Base-by-base conservation (phyloP, 2,888 invertebrate genomes). In the Alloscopus bannaensis region DNA sequence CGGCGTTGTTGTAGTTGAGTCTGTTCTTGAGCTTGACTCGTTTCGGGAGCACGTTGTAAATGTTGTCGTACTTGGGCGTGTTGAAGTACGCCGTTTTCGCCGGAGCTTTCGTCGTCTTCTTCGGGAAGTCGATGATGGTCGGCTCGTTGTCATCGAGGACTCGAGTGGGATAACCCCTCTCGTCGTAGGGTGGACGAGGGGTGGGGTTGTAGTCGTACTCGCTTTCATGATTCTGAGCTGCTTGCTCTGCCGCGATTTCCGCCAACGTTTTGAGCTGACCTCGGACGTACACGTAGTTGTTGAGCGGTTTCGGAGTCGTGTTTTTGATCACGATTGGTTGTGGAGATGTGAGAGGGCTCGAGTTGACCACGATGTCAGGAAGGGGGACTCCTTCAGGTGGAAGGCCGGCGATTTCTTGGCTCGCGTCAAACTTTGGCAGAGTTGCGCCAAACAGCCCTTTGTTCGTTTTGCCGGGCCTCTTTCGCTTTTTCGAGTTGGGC, bases 251-350 rank as follows among this genome's bases (percentile, higher is more conserved):
- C 22, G 82, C 82, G 18, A 86, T 80, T 72, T 85, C 84, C 45
- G 83, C 85, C 28, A 85, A 59, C 11, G 84, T 83, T 75, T 84
- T 84, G 6, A 86, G 59, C 47, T 83, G 81, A 36, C 86, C 86
- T 45, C 83, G 87, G 76, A 84, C 66, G 70, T 83, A 85, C 28
- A 85, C 85, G 47, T 81, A 85, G 79, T 80, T 85, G 36, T 47
- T 84, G n/a, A n/a, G n/a, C 28, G 65, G 84, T 84, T 73, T 81
- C 26, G 80, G 40, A 83, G 87, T 64, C 13, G 81, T 40, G 84
- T 86, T 57, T n/a, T 79, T 79, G 40, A 78, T 68, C 16, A 76
- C 77, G 36, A 77, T 68, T 40, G 69, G 78, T 20, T 26, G 71
- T 28, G 71, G 62, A 36, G 76, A 77, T 4, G 75, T 75, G 11